Evolutionary conservation across 1,140 invertebrate species (phyloP), one percentile per base, ranked within the genome.

Genomic region (Nilaparvata lugens): DNA sequence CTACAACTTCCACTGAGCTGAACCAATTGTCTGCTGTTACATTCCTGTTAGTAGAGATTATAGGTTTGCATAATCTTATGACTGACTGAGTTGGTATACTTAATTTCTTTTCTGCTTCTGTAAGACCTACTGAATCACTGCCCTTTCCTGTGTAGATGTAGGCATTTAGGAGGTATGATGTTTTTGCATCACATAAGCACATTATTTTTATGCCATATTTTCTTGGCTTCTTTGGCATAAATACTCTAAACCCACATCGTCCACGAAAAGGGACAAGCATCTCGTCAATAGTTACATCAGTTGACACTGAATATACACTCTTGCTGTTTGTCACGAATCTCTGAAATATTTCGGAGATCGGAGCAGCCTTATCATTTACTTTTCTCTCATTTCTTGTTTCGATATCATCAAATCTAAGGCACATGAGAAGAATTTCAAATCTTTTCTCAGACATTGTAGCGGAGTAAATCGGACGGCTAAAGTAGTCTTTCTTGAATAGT

Each of bases 241-340:
- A 58, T n/a, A 58, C 16, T 9, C 60, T 4, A 59, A 77, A 78
- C n/a, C 21, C 23, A 54, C 72, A 75, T 28, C 69, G 62, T 18
- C 74, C 74, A 40, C 68, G 53, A 64, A 74, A 76, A 25, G 63
- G 57, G 18, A 71, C 58, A 14, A 77, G 60, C 65, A 73, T 74
- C 68, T 77, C 74, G 66, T 77, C 42, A 11, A 58, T 25, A 2
- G 42, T 58, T 2, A 48, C 57, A 31, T 21, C 4, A n/a, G 1
- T 5, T 7, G 57, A 58, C 1, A 48, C 13, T 5, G 3, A 48
- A 58, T 58, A 58, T 1, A 51, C 14, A 11, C 25, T 19, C 28
- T 48, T 58, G 19, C 11, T 24, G 16, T 60, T 48, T 48, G 9
- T 4, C 2, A 48, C 19, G 2, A 45, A 21, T 48, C n/a, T 43